A percentile compares a stretch with the other conserved stretches of the same genome.
These are phyloP conservation scores for Oryzias celebensis DNA, from an alignment of 2,113 vertebrate genomes.

Conservation along the genomic window DNA sequence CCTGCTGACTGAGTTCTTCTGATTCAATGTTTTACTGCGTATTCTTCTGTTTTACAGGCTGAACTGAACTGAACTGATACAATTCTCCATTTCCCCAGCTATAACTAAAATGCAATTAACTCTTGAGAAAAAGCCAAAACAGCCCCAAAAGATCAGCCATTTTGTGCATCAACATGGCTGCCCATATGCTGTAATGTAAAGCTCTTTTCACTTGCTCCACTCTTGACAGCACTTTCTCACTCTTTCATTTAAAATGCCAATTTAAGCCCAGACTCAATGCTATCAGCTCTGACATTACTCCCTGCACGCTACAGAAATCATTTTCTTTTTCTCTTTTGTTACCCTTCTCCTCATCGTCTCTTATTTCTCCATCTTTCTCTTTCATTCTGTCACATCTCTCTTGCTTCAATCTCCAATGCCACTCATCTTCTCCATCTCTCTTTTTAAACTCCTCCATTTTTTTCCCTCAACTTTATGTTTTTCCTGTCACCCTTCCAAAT, in stretches of 20 bases:
- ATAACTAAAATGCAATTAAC: conserved; percentile 18
- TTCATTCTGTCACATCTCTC: conserved; percentile 18
- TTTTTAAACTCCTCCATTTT: conserved; percentile 27
- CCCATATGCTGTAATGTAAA: conserved; percentile 66
- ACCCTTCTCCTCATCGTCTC: background rate
- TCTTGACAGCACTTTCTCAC: conserved; percentile 60
- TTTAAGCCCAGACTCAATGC: conserved; percentile 69
- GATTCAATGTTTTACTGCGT: background rate
- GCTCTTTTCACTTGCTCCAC: conserved; percentile 46
- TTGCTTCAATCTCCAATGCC: conserved; percentile 11
- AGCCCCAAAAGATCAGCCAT: conserved; percentile 68
- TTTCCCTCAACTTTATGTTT: conserved; percentile 13
- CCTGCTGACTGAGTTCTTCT: conserved; percentile 7
- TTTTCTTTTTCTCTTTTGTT: conserved; percentile 33
- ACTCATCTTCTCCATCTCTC: conserved; percentile 31
- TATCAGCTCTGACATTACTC: conserved; percentile 76
- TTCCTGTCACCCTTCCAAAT: conserved; percentile 17
- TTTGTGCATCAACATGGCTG: conserved; percentile 76
- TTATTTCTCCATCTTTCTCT: conserved; percentile 11
- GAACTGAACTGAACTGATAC: conserved; percentile 22
- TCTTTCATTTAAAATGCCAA: conserved; percentile 77
- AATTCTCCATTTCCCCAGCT: conserved; percentile 13
- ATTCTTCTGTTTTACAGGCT: conserved; percentile 2
- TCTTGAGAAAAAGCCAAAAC: conserved; percentile 43
- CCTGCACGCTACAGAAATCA: conserved; percentile 67